Evolutionary conservation across 1,140 invertebrate species (phyloP).

Genomic region (Ganaspis sp.): DNA sequence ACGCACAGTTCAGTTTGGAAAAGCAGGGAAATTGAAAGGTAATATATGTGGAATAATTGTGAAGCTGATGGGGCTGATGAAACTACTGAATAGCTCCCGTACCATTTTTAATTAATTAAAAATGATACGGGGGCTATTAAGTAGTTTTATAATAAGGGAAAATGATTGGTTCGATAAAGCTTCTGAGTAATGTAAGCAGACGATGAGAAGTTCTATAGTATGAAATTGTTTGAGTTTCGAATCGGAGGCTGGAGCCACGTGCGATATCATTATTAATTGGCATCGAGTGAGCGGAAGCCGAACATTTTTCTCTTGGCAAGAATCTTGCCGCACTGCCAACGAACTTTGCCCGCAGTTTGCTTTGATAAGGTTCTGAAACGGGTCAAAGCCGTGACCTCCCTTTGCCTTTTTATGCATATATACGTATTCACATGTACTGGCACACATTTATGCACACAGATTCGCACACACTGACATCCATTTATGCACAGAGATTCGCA

Average conservation of each 20-base stretch:
- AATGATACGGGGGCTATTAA: too few species aligned
- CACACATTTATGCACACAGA: too few species aligned
- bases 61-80: too few species aligned
- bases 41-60: too few species aligned
- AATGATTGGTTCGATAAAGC: background rate
- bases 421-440: background rate
- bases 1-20: too few species aligned
- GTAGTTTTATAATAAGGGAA: too few species aligned
- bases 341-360: constrained; percentile 68
- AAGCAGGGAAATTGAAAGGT: too few species aligned
- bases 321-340: constrained; percentile 37
- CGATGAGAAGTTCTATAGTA: background rate
- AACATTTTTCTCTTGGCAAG: constrained; percentile 23
- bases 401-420: background rate
- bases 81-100: too few species aligned
- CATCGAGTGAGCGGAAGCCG: constrained; percentile 21
- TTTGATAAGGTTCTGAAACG: constrained; percentile 70
- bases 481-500: too few species aligned
- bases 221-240: background rate
- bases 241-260: background rate
- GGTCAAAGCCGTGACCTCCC: constrained; percentile 74
- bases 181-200: background rate
- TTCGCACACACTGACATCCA: too few species aligned
- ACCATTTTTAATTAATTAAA: too few species aligned
- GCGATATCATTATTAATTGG: constrained; percentile 26